Evolutionary conservation across 2,113 vertebrate species (phyloP).

Genomic region (Hypanus sabinus): DNA sequence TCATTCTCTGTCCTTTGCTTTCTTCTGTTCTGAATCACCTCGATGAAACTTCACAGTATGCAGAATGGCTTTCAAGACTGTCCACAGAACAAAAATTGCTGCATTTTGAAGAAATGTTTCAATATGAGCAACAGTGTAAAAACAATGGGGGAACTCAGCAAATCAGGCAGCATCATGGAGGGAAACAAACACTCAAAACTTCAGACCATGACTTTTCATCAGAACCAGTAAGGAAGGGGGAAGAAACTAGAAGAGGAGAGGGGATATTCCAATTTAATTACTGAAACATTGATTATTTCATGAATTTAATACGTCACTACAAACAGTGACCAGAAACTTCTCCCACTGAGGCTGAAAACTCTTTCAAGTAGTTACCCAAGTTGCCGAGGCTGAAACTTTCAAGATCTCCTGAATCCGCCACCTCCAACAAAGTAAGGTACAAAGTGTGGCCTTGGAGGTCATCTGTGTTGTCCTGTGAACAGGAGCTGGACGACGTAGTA

Average conservation of each 20-base stretch:
- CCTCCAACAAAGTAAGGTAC: conserved; percentile 17
- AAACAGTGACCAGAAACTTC: background rate
- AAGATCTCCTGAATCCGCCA: background rate
- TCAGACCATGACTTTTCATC: no score
- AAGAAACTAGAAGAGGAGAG: background rate
- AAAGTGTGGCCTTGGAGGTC: background rate
- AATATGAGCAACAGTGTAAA: background rate
- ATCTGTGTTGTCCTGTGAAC: background rate
- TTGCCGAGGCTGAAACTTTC: background rate
- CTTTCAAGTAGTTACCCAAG: conserved; percentile 7
- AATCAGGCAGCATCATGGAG: no score
- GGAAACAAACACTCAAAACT: no score
- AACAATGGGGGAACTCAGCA: no score
- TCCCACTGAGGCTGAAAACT: background rate
- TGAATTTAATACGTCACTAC: background rate
- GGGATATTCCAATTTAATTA: background rate
- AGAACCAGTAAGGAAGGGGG: no score
- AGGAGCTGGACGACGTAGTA: background rate
- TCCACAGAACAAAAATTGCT: background rate
- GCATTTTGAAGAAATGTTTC: background rate
- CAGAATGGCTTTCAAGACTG: background rate
- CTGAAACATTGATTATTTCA: background rate
- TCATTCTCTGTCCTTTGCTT: background rate
- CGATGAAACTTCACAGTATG: background rate
- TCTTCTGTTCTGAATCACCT: background rate